phyloP scores from a whole-genome alignment of 1,140 invertebrate species.

The Drosophila mayri region DNA sequence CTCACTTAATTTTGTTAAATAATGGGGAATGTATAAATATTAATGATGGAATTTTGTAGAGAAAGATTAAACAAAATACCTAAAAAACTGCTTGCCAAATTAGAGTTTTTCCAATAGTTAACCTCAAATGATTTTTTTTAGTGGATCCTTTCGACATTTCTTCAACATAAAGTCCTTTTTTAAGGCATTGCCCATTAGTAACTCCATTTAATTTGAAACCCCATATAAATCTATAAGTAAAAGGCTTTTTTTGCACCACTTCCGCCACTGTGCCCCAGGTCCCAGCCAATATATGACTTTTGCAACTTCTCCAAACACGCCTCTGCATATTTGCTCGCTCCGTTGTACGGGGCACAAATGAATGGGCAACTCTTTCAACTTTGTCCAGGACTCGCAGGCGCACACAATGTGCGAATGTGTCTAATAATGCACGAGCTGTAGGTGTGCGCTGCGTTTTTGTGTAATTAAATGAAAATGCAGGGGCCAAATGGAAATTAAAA shows the following conservation, averaged over 20 bases:
- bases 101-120: not conserved
- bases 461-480: constrained; percentile 77
- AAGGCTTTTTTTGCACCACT: not conserved
- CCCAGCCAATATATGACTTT: constrained; percentile 50
- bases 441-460: constrained; percentile 56
- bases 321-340: constrained; percentile 42
- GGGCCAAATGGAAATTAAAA: constrained; percentile 62
- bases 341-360: constrained; percentile 41
- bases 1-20: not conserved
- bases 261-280: constrained; percentile 21
- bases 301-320: constrained; percentile 50
- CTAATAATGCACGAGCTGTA: constrained; percentile 67
- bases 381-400: constrained; percentile 31
- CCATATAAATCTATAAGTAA: no score
- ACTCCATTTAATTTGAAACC: not conserved
- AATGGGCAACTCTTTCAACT: constrained; percentile 58
- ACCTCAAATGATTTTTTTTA: not conserved
- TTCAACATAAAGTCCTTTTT: not conserved
- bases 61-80: not conserved
- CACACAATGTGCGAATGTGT: constrained; percentile 55
- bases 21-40: not conserved
- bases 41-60: not conserved
- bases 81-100: not conserved
- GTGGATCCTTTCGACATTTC: not conserved
- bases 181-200: not conserved